Evolutionary conservation across 2,888 invertebrate species (phyloP), one percentile per base, ranked within the genome.

Genomic region (Heteromyza rotundicornis): DNA sequence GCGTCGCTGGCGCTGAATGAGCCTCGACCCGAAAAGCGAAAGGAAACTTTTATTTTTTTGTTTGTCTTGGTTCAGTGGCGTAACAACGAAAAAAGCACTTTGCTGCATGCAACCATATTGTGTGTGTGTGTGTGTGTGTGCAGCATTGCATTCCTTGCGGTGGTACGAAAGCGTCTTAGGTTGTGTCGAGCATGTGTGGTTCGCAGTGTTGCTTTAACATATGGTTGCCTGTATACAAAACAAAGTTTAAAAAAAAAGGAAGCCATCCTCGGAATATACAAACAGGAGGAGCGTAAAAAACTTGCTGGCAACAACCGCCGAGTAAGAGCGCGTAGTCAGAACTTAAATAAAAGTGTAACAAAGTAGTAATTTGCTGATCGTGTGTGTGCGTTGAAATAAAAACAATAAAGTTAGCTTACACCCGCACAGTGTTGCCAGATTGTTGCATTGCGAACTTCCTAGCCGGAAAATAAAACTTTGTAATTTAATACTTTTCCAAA

Each of bases 261-360:
- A 35, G n/a, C n/a, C n/a, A n/a, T n/a, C n/a, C n/a, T n/a, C n/a
- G n/a, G n/a, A n/a, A n/a, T n/a, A n/a, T n/a, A n/a, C n/a, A n/a
- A n/a, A n/a, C n/a, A n/a, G n/a, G n/a, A n/a, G n/a, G n/a, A n/a
- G n/a, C n/a, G n/a, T n/a, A n/a, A n/a, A n/a, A n/a, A n/a, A n/a
- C n/a, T n/a, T n/a, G n/a, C n/a, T n/a, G n/a, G n/a, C n/a, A n/a
- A n/a, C n/a, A n/a, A n/a, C n/a, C n/a, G n/a, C n/a, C n/a, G n/a
- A 12, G 36, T 36, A 52, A 52, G n/a, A 22, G 20, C 20, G 35
- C 57, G 53, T 32, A 57, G 47, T 53, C 47, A 51, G 57, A 62
- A 62, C 57, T 57, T 62, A 53, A 62, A 62, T 57, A 57, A 62
- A 62, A 62, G 57, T 62, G 57, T 62, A 57, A 62, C 61, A 62